These are phyloP conservation scores for Temnothorax longispinosus DNA, from an alignment of 1,140 invertebrate species.

Conservation along the genomic window DNA sequence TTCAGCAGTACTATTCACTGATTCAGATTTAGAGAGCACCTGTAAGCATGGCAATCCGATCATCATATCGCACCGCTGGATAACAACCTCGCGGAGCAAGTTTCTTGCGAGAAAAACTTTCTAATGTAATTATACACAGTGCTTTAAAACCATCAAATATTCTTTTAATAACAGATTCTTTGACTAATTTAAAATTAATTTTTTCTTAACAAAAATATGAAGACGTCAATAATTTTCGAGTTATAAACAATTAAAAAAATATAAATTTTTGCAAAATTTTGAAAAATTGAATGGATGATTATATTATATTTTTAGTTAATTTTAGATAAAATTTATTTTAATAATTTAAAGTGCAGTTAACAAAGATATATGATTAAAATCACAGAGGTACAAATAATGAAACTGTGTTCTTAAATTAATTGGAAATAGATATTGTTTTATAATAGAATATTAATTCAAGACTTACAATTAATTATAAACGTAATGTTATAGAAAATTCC, in stretches of 20 bases:
- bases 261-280: background rate
- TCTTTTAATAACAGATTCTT: background rate
- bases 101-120: background rate
- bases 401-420: background rate
- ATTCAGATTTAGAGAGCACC: background rate
- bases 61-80: background rate
- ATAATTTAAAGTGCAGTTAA: background rate
- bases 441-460: constrained; percentile 3
- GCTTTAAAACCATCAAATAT: background rate
- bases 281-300: background rate
- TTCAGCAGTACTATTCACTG: no score
- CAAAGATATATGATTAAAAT: background rate
- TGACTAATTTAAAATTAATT: background rate
- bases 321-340: background rate
- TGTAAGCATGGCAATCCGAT: background rate
- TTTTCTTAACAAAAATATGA: background rate
- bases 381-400: background rate
- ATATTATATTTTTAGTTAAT: background rate
- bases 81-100: background rate
- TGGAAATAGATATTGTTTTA: background rate
- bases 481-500: background rate
- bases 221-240: background rate
- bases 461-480: background rate
- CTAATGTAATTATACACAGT: background rate
- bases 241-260: background rate